Percentiles rank a stretch among this genome's conserved stretches.
phyloP scores from a whole-genome alignment of 2,888 invertebrate species.

The Drosophila leonis region DNA sequence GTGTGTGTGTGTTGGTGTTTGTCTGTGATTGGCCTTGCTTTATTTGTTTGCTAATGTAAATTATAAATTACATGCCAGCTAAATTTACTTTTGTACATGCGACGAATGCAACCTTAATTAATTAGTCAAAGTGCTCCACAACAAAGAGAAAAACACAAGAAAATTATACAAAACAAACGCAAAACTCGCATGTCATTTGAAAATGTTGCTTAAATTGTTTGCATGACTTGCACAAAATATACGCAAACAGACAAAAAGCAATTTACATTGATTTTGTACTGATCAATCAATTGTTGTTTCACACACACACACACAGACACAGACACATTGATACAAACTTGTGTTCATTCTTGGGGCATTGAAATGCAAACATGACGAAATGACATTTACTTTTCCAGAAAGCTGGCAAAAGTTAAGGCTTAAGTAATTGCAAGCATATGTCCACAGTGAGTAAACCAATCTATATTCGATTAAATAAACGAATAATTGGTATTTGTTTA shows the following conservation, averaged over 20 bases:
- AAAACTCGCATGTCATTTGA: slow-evolving; percentile 22
- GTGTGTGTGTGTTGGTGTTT: not conserved
- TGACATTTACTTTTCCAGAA: slow-evolving; percentile 9
- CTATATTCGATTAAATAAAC: not conserved
- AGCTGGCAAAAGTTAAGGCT: slow-evolving; percentile 10
- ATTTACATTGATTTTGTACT: slow-evolving; percentile 5
- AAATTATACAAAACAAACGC: slow-evolving; percentile 1
- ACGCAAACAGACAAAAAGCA: slow-evolving; percentile 6
- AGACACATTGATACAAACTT: not conserved
- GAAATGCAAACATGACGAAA: slow-evolving; percentile 14
- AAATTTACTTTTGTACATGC: slow-evolving; percentile 19
- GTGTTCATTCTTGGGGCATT: slow-evolving; percentile 1
- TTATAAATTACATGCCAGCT: slow-evolving; percentile 49
- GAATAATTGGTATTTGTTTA: not conserved
- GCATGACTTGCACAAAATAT: slow-evolving; percentile 11
- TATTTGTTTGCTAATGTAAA: slow-evolving; percentile 39
- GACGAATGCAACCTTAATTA: slow-evolving; percentile 35
- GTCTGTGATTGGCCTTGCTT: slow-evolving; percentile 12
- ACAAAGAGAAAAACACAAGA: not conserved
- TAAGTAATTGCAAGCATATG: slow-evolving; percentile 12
- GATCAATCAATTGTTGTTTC: slow-evolving; percentile 14
- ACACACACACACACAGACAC: not conserved
- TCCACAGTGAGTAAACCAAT: not conserved
- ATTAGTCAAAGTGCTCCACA: slow-evolving; percentile 42
- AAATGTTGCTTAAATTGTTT: slow-evolving; percentile 25